phyloP scores from a whole-genome alignment of 2,113 vertebrate genomes.

The Tapirus terrestris region DNA sequence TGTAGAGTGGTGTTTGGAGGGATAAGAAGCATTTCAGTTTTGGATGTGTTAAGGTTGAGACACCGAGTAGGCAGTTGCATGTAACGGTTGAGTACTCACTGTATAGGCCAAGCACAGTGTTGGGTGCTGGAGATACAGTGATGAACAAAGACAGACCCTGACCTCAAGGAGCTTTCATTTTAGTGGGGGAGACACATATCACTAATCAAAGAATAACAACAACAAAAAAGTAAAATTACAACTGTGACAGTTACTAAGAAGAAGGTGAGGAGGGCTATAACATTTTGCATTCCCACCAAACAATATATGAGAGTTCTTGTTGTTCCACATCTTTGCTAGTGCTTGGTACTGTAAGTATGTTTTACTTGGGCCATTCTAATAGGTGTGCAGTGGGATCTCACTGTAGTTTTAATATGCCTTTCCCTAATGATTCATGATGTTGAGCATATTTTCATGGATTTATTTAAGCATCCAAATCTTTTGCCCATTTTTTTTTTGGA shows the following conservation, averaged over 20 bases:
- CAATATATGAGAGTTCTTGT: not conserved
- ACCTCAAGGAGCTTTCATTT: not conserved
- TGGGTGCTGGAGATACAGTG: not conserved
- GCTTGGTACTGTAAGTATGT: not conserved
- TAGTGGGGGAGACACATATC: not conserved
- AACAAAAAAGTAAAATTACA: not conserved
- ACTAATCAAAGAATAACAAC: not conserved
- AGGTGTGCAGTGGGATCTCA: not conserved
- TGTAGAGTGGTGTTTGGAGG: not conserved
- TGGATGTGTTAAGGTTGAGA: not conserved
- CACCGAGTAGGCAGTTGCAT: not conserved
- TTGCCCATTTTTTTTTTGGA: not conserved
- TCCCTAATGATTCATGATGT: not conserved
- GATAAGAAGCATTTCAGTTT: not conserved
- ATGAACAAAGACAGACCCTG: not conserved
- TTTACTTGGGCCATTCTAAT: not conserved
- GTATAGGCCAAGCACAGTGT: not conserved
- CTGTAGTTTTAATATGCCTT: not conserved
- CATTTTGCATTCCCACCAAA: slow-evolving; percentile 19
- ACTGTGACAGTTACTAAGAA: not conserved
- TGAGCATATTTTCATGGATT: slow-evolving; percentile 13
- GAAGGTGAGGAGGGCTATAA: not conserved
- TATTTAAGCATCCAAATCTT: slow-evolving; percentile 1
- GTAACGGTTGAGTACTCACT: not conserved
- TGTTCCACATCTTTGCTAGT: not conserved